Conservation (phyloP, 2,888 invertebrate genomes). For the Encarsia formosa region DNA sequence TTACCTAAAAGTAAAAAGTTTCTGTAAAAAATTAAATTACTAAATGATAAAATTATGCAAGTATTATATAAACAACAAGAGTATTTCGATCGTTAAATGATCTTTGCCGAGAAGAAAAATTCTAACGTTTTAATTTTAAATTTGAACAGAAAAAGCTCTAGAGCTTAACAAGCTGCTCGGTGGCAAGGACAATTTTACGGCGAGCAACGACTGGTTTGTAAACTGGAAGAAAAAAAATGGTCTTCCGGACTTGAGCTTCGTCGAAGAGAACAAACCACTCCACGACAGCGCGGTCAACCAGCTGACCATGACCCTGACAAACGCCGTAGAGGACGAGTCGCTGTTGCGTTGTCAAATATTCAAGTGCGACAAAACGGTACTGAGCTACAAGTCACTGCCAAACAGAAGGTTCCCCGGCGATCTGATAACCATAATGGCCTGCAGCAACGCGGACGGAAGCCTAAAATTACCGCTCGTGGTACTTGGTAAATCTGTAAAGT, state of each 20-base stretch:
- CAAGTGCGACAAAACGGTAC: constrained; percentile 15
- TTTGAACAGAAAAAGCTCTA: constrained; percentile 17
- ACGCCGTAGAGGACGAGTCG: constrained; percentile 16
- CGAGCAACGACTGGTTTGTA: constrained; percentile 16
- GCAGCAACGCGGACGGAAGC: constrained; percentile 29
- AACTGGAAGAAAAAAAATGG: constrained; percentile 14
- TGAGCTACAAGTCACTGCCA: constrained; percentile 18
- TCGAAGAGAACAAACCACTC: constrained; percentile 7
- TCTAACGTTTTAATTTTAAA: neutral
- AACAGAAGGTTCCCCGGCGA: constrained; percentile 11
- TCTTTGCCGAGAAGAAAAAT: too few relatives aligned
- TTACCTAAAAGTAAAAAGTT: too few relatives aligned
- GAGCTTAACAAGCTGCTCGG: constrained; percentile 19
- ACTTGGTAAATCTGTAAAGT: constrained; percentile 31
- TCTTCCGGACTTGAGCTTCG: constrained; percentile 3
- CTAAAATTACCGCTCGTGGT: constrained; percentile 27
- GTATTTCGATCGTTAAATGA: neutral
- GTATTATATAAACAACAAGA: too few relatives aligned
- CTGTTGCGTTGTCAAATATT: constrained; percentile 20
- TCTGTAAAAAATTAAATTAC: too few relatives aligned
- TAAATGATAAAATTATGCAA: too few relatives aligned
- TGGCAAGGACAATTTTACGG: constrained; percentile 17
- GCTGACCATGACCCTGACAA: constrained; percentile 11
- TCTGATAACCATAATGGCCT: constrained; percentile 28
- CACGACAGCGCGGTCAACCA: constrained; percentile 17